Conservation (phyloP, 2,113 vertebrate genomes). For the Carassius gibelio region DNA sequence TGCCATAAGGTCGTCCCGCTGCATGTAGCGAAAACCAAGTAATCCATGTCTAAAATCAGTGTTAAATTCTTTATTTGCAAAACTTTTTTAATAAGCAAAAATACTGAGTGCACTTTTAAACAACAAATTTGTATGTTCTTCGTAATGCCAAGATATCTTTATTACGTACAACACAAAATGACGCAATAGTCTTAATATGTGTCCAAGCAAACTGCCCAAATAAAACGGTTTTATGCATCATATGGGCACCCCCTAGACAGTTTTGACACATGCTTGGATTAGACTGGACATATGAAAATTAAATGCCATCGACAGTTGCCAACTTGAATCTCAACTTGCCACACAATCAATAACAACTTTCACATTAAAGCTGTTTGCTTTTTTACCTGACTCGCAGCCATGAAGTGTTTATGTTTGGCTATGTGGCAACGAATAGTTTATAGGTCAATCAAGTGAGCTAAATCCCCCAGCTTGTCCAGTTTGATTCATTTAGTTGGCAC, state of each 20-base stretch:
- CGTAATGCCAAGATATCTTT: no score
- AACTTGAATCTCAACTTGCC: background rate
- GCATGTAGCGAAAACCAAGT: background rate
- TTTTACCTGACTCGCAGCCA: background rate
- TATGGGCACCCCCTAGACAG: background rate
- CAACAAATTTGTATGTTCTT: no score
- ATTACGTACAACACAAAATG: background rate
- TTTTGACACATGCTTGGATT: background rate
- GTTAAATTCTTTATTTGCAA: background rate
- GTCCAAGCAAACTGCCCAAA: background rate
- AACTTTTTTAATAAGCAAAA: no score
- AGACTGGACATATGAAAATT: background rate
- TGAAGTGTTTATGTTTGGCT: background rate
- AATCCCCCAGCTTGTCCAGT: background rate
- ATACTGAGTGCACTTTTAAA: background rate
- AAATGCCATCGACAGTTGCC: background rate
- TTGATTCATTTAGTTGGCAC: constrained; percentile 15
- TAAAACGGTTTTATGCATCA: background rate
- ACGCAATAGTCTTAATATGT: background rate
- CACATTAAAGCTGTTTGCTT: background rate
- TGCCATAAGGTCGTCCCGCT: no score
- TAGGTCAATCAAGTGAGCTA: background rate
- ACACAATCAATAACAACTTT: background rate
- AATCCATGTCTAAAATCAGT: background rate
- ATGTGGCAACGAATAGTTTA: background rate